A percentile compares a stretch with the other conserved stretches of the same genome.
Evolutionary conservation across 2,888 invertebrate species (phyloP).

Genomic region (Polyploca ridens): DNA sequence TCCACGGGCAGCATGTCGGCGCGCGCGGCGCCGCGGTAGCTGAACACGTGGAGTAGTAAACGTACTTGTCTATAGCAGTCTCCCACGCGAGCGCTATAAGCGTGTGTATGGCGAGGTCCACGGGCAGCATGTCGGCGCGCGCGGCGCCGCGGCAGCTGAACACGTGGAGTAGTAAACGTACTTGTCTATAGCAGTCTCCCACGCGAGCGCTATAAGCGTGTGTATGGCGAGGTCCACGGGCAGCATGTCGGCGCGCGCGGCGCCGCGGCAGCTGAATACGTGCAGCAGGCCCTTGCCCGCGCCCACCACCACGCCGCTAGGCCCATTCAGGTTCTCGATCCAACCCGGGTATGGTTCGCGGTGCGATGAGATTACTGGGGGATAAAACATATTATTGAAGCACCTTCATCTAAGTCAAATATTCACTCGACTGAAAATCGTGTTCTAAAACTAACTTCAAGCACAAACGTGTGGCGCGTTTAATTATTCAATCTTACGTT

Average conservation of each 20-base stretch:
- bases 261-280: slow-evolving; percentile 84
- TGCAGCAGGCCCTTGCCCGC: slow-evolving; percentile 90
- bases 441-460: no score
- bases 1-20: no score
- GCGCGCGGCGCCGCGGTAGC: no score
- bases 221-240: slow-evolving; percentile 93
- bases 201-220: slow-evolving; percentile 88
- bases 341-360: slow-evolving; percentile 90
- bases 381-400: not conserved
- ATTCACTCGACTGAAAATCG: no score
- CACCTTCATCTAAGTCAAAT: no score
- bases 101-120: no score
- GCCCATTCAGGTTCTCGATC: slow-evolving; percentile 98
- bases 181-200: slow-evolving; percentile 86
- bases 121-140: no score
- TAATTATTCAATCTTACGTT: no score
- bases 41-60: no score
- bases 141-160: no score
- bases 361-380: slow-evolving; percentile 86
- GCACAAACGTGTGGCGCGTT: no score
- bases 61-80: slow-evolving; percentile 32
- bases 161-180: slow-evolving; percentile 32
- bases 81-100: no score
- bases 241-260: slow-evolving; percentile 88
- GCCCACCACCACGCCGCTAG: slow-evolving; percentile 89